Evolutionary conservation across 1,140 invertebrate genomes (phyloP).

Genomic region (Eueides isabella): DNA sequence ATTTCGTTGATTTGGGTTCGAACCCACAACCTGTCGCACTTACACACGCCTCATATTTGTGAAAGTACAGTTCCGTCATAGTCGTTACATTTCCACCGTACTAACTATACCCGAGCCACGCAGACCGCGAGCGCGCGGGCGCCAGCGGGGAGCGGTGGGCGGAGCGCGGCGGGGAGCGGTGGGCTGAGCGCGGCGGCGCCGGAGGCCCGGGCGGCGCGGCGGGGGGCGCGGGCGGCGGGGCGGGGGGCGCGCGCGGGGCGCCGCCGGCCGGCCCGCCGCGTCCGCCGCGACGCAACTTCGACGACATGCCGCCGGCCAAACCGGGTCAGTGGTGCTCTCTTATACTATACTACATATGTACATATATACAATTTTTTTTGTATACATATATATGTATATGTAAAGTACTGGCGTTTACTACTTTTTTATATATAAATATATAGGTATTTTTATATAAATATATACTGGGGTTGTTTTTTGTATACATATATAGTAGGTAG

Average conservation of each 20-base stretch:
- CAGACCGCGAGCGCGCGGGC: slow-evolving; percentile 21
- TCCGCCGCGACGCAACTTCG: slow-evolving; percentile 66
- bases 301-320: slow-evolving; percentile 71
- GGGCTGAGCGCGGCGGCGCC: slow-evolving; percentile 32
- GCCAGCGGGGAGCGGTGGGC: not conserved
- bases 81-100: not conserved
- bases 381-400: no score
- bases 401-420: no score
- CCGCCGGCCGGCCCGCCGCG: slow-evolving; percentile 76
- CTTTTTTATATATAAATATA: no score
- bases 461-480: no score
- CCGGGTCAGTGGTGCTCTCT: slow-evolving; percentile 49
- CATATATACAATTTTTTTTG: no score
- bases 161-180: slow-evolving; percentile 50
- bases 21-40: no score
- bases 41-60: no score
- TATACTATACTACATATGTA: no score
- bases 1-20: no score
- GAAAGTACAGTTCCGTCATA: no score
- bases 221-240: slow-evolving; percentile 51
- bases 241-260: slow-evolving; percentile 76
- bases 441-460: no score
- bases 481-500: no score
- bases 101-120: slow-evolving; percentile 6
- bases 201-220: slow-evolving; percentile 44